Base-by-base conservation (phyloP, 2,888 invertebrate genomes). In the Tenthredo livida region DNA sequence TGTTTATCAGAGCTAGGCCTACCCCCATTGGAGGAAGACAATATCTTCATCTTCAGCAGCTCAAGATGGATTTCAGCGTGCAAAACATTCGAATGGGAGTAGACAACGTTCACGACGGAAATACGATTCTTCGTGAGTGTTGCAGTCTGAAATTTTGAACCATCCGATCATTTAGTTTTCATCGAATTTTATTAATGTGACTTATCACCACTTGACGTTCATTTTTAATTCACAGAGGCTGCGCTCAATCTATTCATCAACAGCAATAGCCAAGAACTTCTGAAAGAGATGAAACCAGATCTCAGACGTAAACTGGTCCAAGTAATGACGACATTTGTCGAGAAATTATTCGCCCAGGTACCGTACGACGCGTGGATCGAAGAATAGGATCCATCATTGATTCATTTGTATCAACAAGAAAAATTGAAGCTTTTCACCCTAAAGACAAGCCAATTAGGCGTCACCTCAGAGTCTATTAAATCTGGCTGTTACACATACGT, bases 221-320 rank as follows among this genome's bases (percentile, higher is more conserved):
- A 77, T 85, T 85, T 84, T 83, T 86, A 87, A 87, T 67, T 67
- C 93, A 87, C 95, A 97, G 97, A 97, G 93, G 97, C 97, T 21
- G 97, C 97, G 17, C 93, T 97, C 86, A 97, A 97, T 93, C 94
- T 97, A 75, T 97, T 97, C 94, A 97, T 97, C 93, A 97, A 97
- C 93, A 96, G 97, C 1, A 97, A 97, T 92, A 96, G 97, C 0
- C 97, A 97, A 90, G 97, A 97, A 88, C 93, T 97, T 17, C 93
- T 97, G 73, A 97, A 97, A 90, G 97, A 97, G 94, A 97, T 97
- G 97, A 97, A 97, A 91, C 97, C 97, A 0, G 96, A 97, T 89
- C 94, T 97, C 85, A 96, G 97, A 90, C 95, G 95, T 86, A 97
- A 97, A 92, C 94, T 97, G 43, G 95, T 97, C 9, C 95, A 95